phyloP scores from a whole-genome alignment of 2,888 invertebrate genomes.

The Achlya flavicornis region DNA sequence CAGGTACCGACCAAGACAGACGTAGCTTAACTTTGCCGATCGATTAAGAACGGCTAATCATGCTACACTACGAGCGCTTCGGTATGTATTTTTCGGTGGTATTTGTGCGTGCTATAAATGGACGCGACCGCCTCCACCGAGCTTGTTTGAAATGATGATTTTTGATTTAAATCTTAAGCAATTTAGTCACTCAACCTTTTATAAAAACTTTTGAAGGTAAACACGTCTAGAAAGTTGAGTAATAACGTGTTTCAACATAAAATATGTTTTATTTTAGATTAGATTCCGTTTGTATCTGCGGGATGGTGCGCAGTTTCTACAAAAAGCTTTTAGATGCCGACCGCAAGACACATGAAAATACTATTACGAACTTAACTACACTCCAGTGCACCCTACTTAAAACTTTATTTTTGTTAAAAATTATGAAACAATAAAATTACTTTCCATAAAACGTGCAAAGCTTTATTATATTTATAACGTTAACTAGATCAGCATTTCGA shows the following conservation, averaged over 20 bases:
- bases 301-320: not conserved
- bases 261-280: not conserved
- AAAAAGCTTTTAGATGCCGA: not conserved
- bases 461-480: too few species aligned
- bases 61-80: too few species aligned
- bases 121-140: not conserved
- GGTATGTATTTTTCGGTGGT: too few species aligned
- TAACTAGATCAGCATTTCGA: too few species aligned
- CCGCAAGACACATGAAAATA: not conserved
- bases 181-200: not conserved
- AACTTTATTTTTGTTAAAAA: too few species aligned
- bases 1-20: too few species aligned
- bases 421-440: too few species aligned
- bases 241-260: not conserved
- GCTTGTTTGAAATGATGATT: constrained; percentile 2
- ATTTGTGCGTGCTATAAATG: not conserved
- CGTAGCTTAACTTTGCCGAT: too few species aligned
- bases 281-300: not conserved
- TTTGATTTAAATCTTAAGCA: not conserved
- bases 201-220: not conserved
- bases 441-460: too few species aligned
- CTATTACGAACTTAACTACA: not conserved
- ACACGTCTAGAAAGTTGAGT: not conserved
- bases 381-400: not conserved
- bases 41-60: too few species aligned